Percentiles rank a stretch among this genome's conserved stretches.
Evolutionary conservation across 2,113 vertebrate genomes (phyloP).

Genomic region (Sander vitreus): DNA sequence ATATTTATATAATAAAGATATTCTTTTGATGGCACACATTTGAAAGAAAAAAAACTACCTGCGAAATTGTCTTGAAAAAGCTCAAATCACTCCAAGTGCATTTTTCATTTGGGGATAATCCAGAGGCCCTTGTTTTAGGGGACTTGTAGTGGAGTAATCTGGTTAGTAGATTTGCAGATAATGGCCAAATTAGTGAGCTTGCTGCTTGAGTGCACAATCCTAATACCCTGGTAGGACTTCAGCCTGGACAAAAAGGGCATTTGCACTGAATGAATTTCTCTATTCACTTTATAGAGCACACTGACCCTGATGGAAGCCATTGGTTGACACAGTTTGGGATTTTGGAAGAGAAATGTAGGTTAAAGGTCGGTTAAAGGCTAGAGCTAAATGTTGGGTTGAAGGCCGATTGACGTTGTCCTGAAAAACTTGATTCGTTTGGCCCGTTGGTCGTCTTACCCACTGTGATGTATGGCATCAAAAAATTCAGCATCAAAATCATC

Average conservation of each 20-base stretch:
- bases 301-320: neutral
- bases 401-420: neutral
- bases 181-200: constrained; percentile 40
- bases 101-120: constrained; percentile 22
- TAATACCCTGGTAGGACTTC: constrained; percentile 28
- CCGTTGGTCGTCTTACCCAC: constrained; percentile 4
- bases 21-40: constrained; percentile 3
- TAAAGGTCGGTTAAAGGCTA: neutral
- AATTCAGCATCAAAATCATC: neutral
- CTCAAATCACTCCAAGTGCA: neutral
- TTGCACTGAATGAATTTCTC: constrained; percentile 12
- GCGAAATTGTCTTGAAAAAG: neutral
- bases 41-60: neutral
- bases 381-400: neutral
- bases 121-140: constrained; percentile 2
- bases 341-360: neutral
- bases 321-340: constrained; percentile 5
- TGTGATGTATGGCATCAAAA: neutral
- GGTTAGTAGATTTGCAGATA: constrained; percentile 31
- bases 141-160: constrained; percentile 20
- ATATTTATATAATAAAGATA: too few species aligned
- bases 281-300: neutral
- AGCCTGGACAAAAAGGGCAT: constrained; percentile 18
- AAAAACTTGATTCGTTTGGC: constrained; percentile 4
- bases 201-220: constrained; percentile 51